A percentile compares a stretch with the other conserved stretches of the same genome.
phyloP scores from a whole-genome alignment of 1,140 invertebrate genomes.

The Potamilus streckersoni region DNA sequence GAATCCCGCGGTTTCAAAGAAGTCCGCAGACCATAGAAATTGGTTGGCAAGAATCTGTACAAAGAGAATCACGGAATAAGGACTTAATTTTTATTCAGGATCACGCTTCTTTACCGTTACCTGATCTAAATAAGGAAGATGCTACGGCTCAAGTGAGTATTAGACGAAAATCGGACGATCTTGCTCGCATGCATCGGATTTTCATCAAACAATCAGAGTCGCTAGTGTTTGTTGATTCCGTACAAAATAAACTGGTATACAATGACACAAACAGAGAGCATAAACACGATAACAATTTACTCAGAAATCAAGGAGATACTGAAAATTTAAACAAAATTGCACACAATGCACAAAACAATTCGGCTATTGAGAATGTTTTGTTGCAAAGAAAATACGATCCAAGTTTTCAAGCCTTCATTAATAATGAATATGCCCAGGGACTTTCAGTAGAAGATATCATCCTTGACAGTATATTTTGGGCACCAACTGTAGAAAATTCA shows the following conservation, averaged over 20 bases:
- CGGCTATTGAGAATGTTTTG: background rate
- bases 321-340: background rate
- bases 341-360: background rate
- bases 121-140: conserved; percentile 12
- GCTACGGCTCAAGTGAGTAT: background rate
- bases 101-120: conserved; percentile 14
- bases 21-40: background rate
- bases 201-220: too few relatives aligned
- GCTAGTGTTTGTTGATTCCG: too few relatives aligned
- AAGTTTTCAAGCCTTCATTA: conserved; percentile 15
- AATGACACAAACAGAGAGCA: background rate
- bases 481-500: conserved; percentile 74
- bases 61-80: conserved; percentile 4
- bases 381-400: conserved; percentile 6
- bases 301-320: background rate
- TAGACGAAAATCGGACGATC: background rate
- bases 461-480: conserved; percentile 79
- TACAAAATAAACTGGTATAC: too few relatives aligned
- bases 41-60: background rate
- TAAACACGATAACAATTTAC: background rate
- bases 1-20: conserved; percentile 3
- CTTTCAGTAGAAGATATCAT: conserved; percentile 35
- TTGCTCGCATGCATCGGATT: too few relatives aligned
- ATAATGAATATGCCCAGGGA: background rate
- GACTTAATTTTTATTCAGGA: conserved; percentile 1